phyloP scores from a whole-genome alignment of 2,888 invertebrate genomes.

The Coelopa pilipes region DNA sequence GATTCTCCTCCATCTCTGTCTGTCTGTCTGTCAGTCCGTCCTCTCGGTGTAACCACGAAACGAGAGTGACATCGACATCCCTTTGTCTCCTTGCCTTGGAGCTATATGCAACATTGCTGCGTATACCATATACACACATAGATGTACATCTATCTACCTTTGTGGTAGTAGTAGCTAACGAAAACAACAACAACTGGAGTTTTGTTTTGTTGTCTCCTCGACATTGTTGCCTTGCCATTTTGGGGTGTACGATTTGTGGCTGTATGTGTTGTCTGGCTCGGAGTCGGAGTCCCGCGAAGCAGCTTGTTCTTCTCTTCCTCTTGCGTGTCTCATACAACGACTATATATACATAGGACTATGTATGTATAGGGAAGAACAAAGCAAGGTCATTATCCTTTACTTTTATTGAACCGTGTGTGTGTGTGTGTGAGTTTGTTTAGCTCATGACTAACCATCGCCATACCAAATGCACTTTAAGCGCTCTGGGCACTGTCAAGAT shows the following conservation, averaged over 20 bases:
- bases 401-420: not conserved
- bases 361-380: slow-evolving; percentile 10
- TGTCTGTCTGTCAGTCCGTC: no score
- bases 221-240: not conserved
- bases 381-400: slow-evolving; percentile 27
- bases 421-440: not conserved
- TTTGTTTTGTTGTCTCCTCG: not conserved
- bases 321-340: not conserved
- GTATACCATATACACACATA: no score
- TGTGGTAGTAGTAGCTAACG: no score
- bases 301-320: not conserved
- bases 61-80: no score
- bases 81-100: no score
- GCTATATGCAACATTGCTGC: no score
- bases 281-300: not conserved
- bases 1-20: no score
- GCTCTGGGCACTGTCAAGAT: no score
- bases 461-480: not conserved
- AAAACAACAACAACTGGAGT: not conserved
- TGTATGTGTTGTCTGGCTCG: slow-evolving; percentile 1
- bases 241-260: not conserved
- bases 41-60: no score
- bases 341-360: not conserved
- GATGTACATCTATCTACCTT: no score
- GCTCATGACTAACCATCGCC: not conserved